Conservation (phyloP, 2,797 vertebrate genomes). For the Eremophila alpestris region DNA sequence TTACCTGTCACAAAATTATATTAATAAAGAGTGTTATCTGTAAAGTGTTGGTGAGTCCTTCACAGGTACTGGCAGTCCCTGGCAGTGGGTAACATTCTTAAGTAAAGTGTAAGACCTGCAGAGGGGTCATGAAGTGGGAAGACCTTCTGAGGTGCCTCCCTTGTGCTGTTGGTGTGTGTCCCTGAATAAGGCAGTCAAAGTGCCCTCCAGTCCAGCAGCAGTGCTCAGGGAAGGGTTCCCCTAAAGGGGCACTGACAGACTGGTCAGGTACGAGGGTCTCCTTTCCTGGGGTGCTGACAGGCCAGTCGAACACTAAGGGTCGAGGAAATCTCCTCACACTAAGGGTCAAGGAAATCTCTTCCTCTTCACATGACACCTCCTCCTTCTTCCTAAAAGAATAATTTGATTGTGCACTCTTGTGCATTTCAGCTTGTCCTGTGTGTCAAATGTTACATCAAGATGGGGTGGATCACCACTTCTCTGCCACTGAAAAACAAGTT, state of each 20-base stretch:
- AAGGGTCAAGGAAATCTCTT: neutral
- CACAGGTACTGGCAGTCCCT: accelerated
- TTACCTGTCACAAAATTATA: neutral
- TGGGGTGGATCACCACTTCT: neutral
- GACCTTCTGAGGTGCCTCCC: neutral
- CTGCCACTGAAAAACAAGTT: neutral
- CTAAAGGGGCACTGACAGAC: neutral
- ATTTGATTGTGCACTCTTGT: neutral
- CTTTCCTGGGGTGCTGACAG: neutral
- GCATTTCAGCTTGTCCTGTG: neutral
- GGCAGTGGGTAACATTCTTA: too few relatives aligned
- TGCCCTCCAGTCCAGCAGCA: neutral
- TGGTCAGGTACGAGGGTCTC: neutral
- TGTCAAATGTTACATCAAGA: neutral
- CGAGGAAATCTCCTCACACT: neutral
- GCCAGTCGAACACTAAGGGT: neutral
- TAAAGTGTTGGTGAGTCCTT: neutral
- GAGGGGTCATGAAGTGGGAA: too few relatives aligned
- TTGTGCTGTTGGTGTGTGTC: neutral
- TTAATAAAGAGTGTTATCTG: neutral
- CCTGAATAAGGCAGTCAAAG: neutral
- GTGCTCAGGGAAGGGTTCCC: neutral
- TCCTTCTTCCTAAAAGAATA: neutral
- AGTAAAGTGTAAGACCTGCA: neutral
- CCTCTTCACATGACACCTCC: neutral